These are phyloP conservation scores for Tipula confusa DNA, from an alignment of 2,888 invertebrate species.

Conservation along the genomic window DNA sequence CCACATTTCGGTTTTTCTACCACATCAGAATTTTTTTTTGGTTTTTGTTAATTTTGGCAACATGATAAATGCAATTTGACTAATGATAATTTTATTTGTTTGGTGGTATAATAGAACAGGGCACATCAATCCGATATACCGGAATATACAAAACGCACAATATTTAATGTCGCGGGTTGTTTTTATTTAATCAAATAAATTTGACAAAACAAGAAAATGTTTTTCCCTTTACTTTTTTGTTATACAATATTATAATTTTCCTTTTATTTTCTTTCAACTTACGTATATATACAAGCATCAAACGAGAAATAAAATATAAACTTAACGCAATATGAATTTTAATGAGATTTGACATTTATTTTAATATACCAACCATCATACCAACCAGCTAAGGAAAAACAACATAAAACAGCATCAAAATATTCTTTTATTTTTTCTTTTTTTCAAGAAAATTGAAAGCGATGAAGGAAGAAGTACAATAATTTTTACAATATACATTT, in stretches of 20 bases:
- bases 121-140: not conserved
- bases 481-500: not conserved
- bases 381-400: not conserved
- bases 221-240: not conserved
- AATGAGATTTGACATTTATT: slow-evolving; percentile 12
- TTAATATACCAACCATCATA: slow-evolving; percentile 13
- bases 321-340: slow-evolving; percentile 25
- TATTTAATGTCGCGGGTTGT: not conserved
- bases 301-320: not conserved
- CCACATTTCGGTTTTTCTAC: too few species aligned
- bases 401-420: not conserved
- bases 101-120: not conserved
- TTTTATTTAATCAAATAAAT: not conserved
- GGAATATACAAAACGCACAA: not conserved
- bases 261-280: not conserved
- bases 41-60: not conserved
- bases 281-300: not conserved
- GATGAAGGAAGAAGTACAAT: not conserved
- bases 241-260: not conserved
- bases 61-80: not conserved
- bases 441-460: not conserved
- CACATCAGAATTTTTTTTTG: too few species aligned
- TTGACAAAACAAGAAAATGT: not conserved
- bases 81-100: not conserved
- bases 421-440: not conserved